Percentiles rank a stretch among this genome's conserved stretches.
phyloP scores from a whole-genome alignment of 1,140 invertebrate genomes.

The Stenopsyche tienmushanensis region DNA sequence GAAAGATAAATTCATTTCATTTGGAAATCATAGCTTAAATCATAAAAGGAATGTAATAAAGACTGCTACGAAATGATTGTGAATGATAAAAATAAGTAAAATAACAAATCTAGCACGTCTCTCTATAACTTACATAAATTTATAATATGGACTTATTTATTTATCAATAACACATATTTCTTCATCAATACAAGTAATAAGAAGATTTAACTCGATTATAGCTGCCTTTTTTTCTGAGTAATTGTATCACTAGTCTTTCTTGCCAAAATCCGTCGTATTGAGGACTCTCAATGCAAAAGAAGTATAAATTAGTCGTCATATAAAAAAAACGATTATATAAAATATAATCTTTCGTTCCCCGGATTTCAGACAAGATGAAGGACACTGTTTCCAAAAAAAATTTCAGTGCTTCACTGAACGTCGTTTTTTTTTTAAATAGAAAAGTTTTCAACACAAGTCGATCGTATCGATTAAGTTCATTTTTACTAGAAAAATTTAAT shows the following conservation, averaged over 20 bases:
- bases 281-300: too few relatives aligned
- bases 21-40: too few relatives aligned
- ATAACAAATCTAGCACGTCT: not conserved
- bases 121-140: slow-evolving; percentile 4
- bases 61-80: too few relatives aligned
- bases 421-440: too few relatives aligned
- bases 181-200: slow-evolving; percentile 17
- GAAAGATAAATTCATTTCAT: too few relatives aligned
- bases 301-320: too few relatives aligned
- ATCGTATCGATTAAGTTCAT: not conserved
- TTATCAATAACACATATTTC: slow-evolving; percentile 22
- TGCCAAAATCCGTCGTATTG: not conserved
- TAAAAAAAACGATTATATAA: too few relatives aligned
- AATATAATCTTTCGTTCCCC: slow-evolving; percentile 14
- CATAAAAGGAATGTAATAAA: too few relatives aligned
- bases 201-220: slow-evolving; percentile 29
- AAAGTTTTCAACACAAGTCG: too few relatives aligned
- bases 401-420: too few relatives aligned
- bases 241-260: slow-evolving; percentile 16
- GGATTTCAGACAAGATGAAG: not conserved
- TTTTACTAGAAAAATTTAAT: slow-evolving; percentile 7
- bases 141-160: slow-evolving; percentile 20
- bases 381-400: slow-evolving; percentile 20
- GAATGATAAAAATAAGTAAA: slow-evolving; percentile 1
- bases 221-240: slow-evolving; percentile 37